These are phyloP conservation scores for Muntiacus muntjak DNA, from an alignment of 2,113 vertebrate species.

Conservation along the genomic window DNA sequence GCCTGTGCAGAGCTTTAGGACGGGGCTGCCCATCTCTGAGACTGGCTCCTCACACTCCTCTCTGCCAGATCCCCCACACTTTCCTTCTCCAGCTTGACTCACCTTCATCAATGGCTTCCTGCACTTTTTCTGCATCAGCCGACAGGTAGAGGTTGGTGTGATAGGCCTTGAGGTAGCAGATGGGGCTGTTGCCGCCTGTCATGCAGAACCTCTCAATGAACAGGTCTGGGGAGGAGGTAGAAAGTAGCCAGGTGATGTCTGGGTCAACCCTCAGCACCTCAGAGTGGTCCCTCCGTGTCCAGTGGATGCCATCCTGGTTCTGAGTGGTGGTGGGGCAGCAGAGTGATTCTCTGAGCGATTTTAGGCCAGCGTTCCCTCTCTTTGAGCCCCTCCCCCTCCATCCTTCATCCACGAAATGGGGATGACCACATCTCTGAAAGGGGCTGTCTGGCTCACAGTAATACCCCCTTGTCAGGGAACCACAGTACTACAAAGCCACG, in stretches of 20 bases:
- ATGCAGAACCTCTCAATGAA: slow-evolving; percentile 97
- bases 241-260: neutral
- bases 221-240: slow-evolving; percentile 81
- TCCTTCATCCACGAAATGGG: neutral
- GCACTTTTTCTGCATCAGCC: slow-evolving; percentile 90
- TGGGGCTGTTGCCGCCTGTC: slow-evolving; percentile 96
- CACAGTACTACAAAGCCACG: neutral
- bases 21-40: neutral
- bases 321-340: neutral
- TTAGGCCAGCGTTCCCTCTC: neutral
- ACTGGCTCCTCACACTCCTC: neutral
- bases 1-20: neutral
- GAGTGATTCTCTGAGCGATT: neutral
- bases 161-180: slow-evolving; percentile 95
- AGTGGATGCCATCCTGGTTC: neutral
- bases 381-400: neutral
- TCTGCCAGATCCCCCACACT: neutral
- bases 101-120: slow-evolving; percentile 94
- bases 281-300: neutral
- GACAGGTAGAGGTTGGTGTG: slow-evolving; percentile 97
- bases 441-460: neutral
- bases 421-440: neutral
- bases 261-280: neutral
- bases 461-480: neutral
- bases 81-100: slow-evolving; percentile 63